These are phyloP conservation scores for Eristalinus sepulchralis DNA, from an alignment of 2,888 invertebrate species.

Conservation along the genomic window DNA sequence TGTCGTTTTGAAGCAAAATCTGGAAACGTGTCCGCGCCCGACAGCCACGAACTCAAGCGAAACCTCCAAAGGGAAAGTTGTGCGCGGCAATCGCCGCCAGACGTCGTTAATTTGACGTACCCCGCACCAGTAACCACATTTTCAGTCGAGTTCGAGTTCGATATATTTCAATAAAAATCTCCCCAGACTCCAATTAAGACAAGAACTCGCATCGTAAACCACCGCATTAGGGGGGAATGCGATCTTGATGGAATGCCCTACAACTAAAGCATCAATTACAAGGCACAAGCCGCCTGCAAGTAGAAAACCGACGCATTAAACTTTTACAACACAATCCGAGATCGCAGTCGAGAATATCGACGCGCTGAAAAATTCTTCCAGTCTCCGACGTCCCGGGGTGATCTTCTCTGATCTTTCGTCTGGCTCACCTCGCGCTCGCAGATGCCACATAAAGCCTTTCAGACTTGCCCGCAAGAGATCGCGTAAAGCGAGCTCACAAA, in stretches of 20 bases:
- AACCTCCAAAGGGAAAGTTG: not conserved
- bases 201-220: not conserved
- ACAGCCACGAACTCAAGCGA: not conserved
- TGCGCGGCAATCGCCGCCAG: not conserved
- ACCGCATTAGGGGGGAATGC: not conserved
- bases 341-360: not conserved
- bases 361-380: conserved; percentile 23
- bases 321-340: not conserved
- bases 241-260: not conserved
- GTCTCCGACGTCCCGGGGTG: conserved; percentile 14
- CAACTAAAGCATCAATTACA: not conserved
- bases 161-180: not conserved
- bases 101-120: not conserved
- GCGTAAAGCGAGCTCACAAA: conserved; percentile 8
- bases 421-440: conserved; percentile 5
- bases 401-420: conserved; percentile 10
- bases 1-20: not conserved
- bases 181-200: not conserved
- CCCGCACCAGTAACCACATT: too few relatives aligned
- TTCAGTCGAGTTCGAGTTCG: too few relatives aligned
- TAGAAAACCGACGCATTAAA: conserved; percentile 8
- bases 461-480: not conserved
- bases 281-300: not conserved
- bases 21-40: not conserved
- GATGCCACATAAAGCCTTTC: conserved; percentile 37